Evolutionary conservation across 64 coral and sea anemone genomes (phyloP), one percentile per base, ranked within the genome.

Genomic region (Montipora efflorescens): DNA sequence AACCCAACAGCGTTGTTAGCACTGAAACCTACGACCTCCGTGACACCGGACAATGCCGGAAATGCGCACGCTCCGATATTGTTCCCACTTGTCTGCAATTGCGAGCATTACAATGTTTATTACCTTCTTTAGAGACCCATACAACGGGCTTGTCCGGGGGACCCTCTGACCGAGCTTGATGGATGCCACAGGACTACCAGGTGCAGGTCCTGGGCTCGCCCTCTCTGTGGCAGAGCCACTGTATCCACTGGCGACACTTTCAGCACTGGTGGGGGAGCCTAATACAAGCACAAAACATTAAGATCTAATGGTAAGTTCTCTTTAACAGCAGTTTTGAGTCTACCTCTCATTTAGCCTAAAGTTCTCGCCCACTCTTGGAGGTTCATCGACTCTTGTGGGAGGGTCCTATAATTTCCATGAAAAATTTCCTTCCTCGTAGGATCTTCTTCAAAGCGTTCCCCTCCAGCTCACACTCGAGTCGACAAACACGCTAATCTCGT

Each of bases 51-150:
- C 36, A 36, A 1, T 2, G 36, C 0, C 1, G 36, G 1, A 2
- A 36, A 36, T 36, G 36, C 0, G 36, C 36, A 36, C 0, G 36
- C 2, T 36, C 0, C 36, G 0, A 36, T 36, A 36, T 36, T 36
- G 36, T 36, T 36, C 36, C 0, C 36, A 0, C 36, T 36, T 36
- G 36, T 36, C 53, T 11, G 11, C 53, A 8, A 57, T 11, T 11
- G 20, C 20, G 73, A 52, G 16, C 20, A 5, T 87, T 4, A 3
- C 0, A 57, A 7, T 8, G 8, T 15, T 53, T 23, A 16, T 78
- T 53, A 95, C 96, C 96, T 97, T 97, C 76, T 97, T 97, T 10
- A 97, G 77, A 13, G 96, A 97, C 15, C 87, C 89, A 51, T 97
- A 97, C 48, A 95, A 48, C 48, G 93, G 93, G 64, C 78, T 94